Conservation (phyloP, 2,797 vertebrate species). For the Alosa sapidissima region DNA sequence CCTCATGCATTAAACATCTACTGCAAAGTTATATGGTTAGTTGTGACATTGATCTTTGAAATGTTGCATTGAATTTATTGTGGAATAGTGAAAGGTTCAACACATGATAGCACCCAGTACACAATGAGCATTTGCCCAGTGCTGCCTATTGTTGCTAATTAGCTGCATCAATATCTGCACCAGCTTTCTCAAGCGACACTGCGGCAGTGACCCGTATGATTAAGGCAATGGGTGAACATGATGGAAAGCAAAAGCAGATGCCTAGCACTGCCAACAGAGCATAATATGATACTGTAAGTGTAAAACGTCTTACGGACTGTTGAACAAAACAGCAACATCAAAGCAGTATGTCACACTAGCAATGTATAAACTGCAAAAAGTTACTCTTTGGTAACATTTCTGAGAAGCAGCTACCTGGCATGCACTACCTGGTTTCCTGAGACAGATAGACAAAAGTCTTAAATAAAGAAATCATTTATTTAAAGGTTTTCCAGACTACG, state of each 20-base stretch:
- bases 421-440: too few relatives aligned
- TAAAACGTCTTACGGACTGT: too few relatives aligned
- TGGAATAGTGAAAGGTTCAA: not conserved
- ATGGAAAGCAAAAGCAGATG: not conserved
- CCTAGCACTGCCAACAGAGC: not conserved
- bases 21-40: not conserved
- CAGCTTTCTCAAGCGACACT: not conserved
- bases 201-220: not conserved
- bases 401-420: too few relatives aligned
- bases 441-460: too few relatives aligned
- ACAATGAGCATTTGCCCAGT: not conserved
- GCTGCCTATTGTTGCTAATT: not conserved
- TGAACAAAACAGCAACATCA: too few relatives aligned
- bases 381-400: too few relatives aligned
- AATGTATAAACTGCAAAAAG: too few relatives aligned
- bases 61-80: not conserved
- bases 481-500: too few relatives aligned
- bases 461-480: too few relatives aligned
- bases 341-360: too few relatives aligned
- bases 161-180: not conserved
- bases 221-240: not conserved
- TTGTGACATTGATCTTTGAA: not conserved
- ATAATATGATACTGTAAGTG: not conserved
- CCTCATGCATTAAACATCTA: slow-evolving; percentile 46
- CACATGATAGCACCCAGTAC: too few relatives aligned